Conservation (phyloP, 2,797 vertebrate species). For the Typhlichthys eigenmanni region DNA sequence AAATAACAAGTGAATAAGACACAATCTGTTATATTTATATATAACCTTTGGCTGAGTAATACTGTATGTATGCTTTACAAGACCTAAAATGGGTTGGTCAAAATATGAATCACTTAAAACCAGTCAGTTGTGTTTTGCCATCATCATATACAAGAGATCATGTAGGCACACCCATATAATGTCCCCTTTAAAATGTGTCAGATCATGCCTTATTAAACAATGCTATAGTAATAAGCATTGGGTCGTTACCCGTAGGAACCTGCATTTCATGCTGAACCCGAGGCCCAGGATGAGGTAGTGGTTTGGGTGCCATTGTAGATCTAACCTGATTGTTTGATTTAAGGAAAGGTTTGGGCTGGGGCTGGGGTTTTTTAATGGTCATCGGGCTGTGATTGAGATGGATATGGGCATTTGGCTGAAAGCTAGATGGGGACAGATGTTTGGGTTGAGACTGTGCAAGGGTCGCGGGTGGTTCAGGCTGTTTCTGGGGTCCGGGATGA, state of each 20-base stretch:
- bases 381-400: constrained; percentile 18
- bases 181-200: constrained; percentile 51
- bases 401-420: constrained; percentile 10
- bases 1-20: not conserved
- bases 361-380: not conserved
- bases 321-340: constrained; percentile 28
- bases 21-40: not conserved
- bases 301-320: constrained; percentile 29
- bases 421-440: not conserved
- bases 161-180: constrained; percentile 22
- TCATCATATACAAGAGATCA: not conserved
- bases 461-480: constrained; percentile 2
- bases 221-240: constrained; percentile 42
- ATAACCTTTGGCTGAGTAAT: no score
- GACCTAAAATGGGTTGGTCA: no score
- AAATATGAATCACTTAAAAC: no score
- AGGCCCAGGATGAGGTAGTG: constrained; percentile 52
- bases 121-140: not conserved
- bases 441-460: not conserved
- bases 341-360: constrained; percentile 25
- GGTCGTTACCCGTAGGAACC: constrained; percentile 69
- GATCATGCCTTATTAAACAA: constrained; percentile 14
- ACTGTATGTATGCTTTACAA: no score
- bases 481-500: not conserved
- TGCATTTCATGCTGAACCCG: constrained; percentile 51